Evolutionary conservation across 2,113 vertebrate genomes (phyloP).

Genomic region (Saccopteryx bilineata): DNA sequence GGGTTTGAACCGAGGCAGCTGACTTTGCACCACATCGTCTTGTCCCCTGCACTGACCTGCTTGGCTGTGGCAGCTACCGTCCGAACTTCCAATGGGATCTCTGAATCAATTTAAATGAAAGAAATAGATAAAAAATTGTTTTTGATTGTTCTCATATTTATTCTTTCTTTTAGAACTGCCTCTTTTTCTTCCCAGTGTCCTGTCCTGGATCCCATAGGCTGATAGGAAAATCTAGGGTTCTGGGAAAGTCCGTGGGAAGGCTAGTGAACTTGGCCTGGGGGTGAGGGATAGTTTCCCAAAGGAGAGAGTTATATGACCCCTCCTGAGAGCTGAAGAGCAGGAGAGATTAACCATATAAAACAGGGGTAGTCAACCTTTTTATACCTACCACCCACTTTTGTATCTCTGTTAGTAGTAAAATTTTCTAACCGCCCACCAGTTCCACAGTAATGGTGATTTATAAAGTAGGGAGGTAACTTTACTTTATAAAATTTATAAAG

Average conservation of each 20-base stretch:
- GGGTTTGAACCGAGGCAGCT: neutral
- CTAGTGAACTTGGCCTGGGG: neutral
- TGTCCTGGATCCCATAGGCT: neutral
- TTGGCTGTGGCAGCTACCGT: neutral
- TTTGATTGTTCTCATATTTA: neutral
- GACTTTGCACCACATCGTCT: neutral
- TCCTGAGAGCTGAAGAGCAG: neutral
- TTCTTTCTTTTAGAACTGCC: neutral
- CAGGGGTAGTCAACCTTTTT: too few species aligned
- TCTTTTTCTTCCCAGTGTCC: neutral
- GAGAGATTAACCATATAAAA: neutral
- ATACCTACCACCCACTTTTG: too few species aligned
- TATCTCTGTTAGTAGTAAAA: too few species aligned
- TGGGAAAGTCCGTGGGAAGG: neutral
- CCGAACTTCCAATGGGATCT: neutral
- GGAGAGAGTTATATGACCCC: neutral
- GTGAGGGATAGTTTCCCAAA: neutral
- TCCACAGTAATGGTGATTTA: too few species aligned
- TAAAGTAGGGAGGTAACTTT: too few species aligned
- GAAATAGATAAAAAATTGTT: slow-evolving; percentile 4
- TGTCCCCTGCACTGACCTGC: neutral
- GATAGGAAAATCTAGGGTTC: neutral
- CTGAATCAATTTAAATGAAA: neutral
- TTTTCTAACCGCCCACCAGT: too few species aligned
- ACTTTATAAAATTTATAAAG: too few species aligned